phyloP scores from a whole-genome alignment of 2,113 vertebrate genomes.

The Xerus inauris region DNA sequence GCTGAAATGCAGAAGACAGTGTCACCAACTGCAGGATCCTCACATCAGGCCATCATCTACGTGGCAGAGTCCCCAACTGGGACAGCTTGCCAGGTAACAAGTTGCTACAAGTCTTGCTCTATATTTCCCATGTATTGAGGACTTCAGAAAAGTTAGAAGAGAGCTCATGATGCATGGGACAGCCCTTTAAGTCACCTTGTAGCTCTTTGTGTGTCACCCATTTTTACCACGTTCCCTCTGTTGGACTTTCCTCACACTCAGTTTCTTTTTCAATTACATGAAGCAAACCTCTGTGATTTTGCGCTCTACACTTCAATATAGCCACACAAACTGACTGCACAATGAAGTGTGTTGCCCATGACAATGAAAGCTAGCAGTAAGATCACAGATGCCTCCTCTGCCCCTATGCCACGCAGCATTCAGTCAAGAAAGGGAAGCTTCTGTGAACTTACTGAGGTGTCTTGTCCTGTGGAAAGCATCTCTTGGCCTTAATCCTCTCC shows the following conservation, averaged over 20 bases:
- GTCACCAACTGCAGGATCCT: not conserved
- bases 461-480: too few species aligned
- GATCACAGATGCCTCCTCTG: not conserved
- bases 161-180: too few species aligned
- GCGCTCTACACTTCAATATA: too few species aligned
- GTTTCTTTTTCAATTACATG: not conserved
- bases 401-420: not conserved
- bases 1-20: not conserved
- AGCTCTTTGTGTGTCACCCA: too few species aligned
- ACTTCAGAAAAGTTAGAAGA: not conserved
- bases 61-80: not conserved
- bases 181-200: not conserved
- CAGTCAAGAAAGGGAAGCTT: too few species aligned
- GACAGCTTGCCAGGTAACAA: not conserved
- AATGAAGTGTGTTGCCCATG: not conserved
- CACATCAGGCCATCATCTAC: too few species aligned
- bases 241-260: too few species aligned
- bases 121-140: not conserved
- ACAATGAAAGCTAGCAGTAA: too few species aligned
- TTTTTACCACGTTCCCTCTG: not conserved
- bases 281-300: not conserved
- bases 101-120: not conserved
- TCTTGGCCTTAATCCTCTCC: not conserved
- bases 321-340: not conserved
- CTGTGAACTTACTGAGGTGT: not conserved